These are phyloP conservation scores for Falco columbarius DNA, from an alignment of 2,797 vertebrate species.

Conservation along the genomic window DNA sequence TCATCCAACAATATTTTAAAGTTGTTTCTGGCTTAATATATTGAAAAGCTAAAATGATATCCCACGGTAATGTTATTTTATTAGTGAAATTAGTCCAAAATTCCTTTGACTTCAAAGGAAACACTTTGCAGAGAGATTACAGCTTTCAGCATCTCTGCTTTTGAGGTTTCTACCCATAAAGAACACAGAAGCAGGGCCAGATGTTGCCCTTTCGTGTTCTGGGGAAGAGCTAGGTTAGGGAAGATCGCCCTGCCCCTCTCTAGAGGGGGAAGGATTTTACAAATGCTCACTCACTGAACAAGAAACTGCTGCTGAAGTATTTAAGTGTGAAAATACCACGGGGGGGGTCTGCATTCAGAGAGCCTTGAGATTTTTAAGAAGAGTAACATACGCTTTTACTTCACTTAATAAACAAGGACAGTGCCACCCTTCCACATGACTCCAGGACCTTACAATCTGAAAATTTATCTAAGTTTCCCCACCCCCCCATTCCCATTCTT, in stretches of 20 bases:
- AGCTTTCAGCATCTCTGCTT: neutral
- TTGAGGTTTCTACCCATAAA: neutral
- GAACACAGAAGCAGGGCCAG: neutral
- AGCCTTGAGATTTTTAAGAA: neutral
- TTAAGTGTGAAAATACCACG: neutral
- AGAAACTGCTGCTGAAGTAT: neutral
- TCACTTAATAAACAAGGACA: neutral
- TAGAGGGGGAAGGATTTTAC: neutral
- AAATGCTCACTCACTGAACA: neutral
- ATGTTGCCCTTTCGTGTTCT: neutral
- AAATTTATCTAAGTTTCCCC: neutral
- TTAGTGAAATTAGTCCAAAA: neutral
- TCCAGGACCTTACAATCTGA: neutral
- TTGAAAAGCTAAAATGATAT: neutral
- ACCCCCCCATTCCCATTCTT: neutral
- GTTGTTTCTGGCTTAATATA: neutral
- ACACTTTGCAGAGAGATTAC: neutral
- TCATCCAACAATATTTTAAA: neutral
- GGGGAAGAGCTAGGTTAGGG: neutral
- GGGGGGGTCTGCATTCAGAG: neutral
- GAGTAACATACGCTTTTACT: neutral
- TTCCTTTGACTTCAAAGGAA: neutral
- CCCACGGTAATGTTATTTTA: neutral
- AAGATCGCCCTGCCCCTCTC: neutral
- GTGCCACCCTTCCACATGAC: neutral